These are phyloP conservation scores for Pipistrellus kuhlii DNA, from an alignment of 2,797 vertebrate genomes.

Conservation along the genomic window DNA sequence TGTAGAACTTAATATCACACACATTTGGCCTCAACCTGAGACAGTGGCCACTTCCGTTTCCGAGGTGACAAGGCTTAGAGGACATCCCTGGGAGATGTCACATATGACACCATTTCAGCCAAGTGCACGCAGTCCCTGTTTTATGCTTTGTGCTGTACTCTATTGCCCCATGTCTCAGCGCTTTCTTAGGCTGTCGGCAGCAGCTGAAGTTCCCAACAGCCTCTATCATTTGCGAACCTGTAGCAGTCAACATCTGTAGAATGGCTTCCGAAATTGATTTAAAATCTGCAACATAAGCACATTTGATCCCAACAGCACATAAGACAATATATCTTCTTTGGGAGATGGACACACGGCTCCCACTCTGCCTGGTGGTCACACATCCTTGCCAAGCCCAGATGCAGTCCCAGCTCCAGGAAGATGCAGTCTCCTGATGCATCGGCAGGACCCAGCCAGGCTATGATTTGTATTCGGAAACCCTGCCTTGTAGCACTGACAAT, in stretches of 20 bases:
- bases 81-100: background rate
- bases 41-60: background rate
- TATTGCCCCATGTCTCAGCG: slow-evolving; percentile 51
- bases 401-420: slow-evolving; percentile 81
- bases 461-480: slow-evolving; percentile 83
- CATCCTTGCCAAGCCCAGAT: slow-evolving; percentile 81
- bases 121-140: slow-evolving; percentile 17
- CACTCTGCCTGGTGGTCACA: slow-evolving; percentile 84
- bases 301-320: slow-evolving; percentile 80
- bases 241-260: slow-evolving; percentile 85
- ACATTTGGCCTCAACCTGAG: background rate
- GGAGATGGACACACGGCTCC: slow-evolving; percentile 85
- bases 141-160: slow-evolving; percentile 50
- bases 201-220: slow-evolving; percentile 78
- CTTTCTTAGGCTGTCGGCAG: slow-evolving; percentile 64
- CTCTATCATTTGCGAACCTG: slow-evolving; percentile 78
- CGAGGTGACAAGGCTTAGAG: background rate
- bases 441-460: slow-evolving; percentile 75
- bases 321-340: slow-evolving; percentile 84
- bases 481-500: slow-evolving; percentile 68
- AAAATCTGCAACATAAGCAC: slow-evolving; percentile 86
- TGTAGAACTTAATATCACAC: background rate
- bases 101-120: slow-evolving; percentile 20
- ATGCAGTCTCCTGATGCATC: slow-evolving; percentile 83
- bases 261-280: slow-evolving; percentile 86